Evolutionary conservation across 2,888 invertebrate species (phyloP).

Genomic region (Unio delphinus): DNA sequence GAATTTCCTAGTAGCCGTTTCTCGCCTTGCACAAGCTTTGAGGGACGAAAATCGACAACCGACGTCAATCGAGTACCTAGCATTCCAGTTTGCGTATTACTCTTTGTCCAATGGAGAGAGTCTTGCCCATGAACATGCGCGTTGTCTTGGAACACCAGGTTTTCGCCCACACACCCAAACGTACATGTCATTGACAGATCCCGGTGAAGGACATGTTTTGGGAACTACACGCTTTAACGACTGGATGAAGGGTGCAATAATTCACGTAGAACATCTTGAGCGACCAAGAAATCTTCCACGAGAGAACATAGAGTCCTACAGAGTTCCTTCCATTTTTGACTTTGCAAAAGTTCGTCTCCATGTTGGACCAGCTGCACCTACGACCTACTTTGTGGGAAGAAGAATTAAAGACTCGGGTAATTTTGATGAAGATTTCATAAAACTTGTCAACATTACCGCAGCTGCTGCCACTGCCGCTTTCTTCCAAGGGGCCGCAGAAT

Average conservation of each 20-base stretch:
- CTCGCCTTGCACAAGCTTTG: constrained; percentile 22
- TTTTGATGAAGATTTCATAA: constrained; percentile 48
- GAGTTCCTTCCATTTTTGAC: constrained; percentile 47
- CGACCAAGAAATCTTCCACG: constrained; percentile 38
- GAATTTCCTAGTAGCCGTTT: constrained; percentile 27
- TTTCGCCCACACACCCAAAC: constrained; percentile 51
- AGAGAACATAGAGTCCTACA: constrained; percentile 46
- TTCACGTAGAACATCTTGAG: constrained; percentile 53
- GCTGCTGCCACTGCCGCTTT: constrained; percentile 46
- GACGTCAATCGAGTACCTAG: constrained; percentile 35
- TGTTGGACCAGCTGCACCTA: constrained; percentile 44
- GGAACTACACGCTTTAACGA: constrained; percentile 48
- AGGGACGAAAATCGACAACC: constrained; percentile 35
- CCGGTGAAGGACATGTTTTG: constrained; percentile 50
- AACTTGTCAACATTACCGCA: constrained; percentile 45
- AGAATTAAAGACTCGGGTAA: constrained; percentile 46
- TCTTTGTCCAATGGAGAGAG: constrained; percentile 21
- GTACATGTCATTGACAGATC: constrained; percentile 53
- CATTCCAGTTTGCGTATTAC: constrained; percentile 35
- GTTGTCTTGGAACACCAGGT: constrained; percentile 43
- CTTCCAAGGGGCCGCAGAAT: constrained; percentile 48
- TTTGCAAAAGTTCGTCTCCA: constrained; percentile 48
- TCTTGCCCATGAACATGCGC: constrained; percentile 11
- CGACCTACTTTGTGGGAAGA: constrained; percentile 49
- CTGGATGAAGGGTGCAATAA: constrained; percentile 51